phyloP scores from a whole-genome alignment of 2,113 vertebrate genomes.

The Lucifuga dentata region DNA sequence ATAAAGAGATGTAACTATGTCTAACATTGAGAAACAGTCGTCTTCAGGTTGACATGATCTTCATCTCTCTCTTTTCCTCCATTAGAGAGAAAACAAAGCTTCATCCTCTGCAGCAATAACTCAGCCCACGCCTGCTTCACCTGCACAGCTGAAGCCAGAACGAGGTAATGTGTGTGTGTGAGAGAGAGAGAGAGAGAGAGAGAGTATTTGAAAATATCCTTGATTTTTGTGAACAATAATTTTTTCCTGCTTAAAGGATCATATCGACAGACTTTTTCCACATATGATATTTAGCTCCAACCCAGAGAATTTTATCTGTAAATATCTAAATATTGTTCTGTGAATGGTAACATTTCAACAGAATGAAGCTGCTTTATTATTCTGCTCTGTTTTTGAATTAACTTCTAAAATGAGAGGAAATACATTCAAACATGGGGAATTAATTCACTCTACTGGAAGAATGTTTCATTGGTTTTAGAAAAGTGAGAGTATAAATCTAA shows the following conservation, averaged over 20 bases:
- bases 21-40: background rate
- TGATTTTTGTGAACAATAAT: too few relatives aligned
- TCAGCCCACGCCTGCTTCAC: slow-evolving; percentile 28
- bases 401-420: too few relatives aligned
- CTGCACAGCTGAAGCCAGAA: slow-evolving; percentile 38
- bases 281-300: too few relatives aligned
- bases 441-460: background rate
- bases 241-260: too few relatives aligned
- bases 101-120: slow-evolving; percentile 13
- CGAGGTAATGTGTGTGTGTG: slow-evolving; percentile 36
- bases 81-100: slow-evolving; percentile 36
- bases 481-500: slow-evolving; percentile 32
- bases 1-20: background rate
- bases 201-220: too few relatives aligned
- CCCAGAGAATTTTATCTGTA: too few relatives aligned
- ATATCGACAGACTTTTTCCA: too few relatives aligned
- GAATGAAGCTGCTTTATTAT: too few relatives aligned
- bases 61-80: background rate
- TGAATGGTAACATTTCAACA: too few relatives aligned
- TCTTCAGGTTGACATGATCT: slow-evolving; percentile 9
- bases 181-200: background rate
- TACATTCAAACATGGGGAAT: too few relatives aligned
- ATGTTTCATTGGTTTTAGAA: background rate
- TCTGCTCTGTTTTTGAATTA: slow-evolving; percentile 2
- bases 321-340: too few relatives aligned